Evolutionary conservation across 2,113 vertebrate species (phyloP).

Genomic region (Etia nguti): DNA sequence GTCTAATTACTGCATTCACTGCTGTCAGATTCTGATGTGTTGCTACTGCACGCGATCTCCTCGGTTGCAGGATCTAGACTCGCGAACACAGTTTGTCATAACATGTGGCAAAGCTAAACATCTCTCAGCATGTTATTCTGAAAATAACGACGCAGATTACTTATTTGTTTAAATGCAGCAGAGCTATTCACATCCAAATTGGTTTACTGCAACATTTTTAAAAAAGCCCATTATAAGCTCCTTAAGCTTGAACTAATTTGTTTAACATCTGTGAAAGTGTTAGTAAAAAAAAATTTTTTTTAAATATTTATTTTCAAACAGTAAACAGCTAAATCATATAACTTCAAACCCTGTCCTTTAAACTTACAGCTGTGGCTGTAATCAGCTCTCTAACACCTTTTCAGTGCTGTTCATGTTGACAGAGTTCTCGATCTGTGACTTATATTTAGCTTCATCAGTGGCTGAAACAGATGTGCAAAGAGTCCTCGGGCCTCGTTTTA

Average conservation of each 20-base stretch:
- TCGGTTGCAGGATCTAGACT: not conserved
- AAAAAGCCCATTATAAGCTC: not conserved
- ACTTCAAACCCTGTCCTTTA: not conserved
- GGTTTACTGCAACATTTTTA: not conserved
- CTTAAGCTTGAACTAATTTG: not conserved
- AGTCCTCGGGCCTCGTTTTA: not conserved
- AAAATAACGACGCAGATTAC: not conserved
- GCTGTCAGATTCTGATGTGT: slow-evolving; percentile 2
- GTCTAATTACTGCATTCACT: slow-evolving; percentile 1
- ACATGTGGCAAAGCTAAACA: not conserved
- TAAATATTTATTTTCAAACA: not conserved
- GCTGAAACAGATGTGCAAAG: not conserved
- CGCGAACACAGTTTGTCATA: not conserved
- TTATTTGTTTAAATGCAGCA: not conserved
- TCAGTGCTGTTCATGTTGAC: not conserved
- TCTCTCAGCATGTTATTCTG: not conserved
- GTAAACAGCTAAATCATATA: not conserved
- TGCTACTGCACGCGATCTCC: not conserved
- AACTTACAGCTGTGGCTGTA: not conserved
- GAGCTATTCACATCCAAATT: not conserved
- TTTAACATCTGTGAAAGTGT: not conserved
- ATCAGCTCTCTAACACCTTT: not conserved
- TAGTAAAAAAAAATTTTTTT: not conserved
- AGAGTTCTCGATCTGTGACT: not conserved
- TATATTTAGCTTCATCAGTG: not conserved